A percentile compares a stretch with the other conserved stretches of the same genome.
Conservation (phyloP, 2,888 invertebrate genomes). For the Erannis defoliaria region DNA sequence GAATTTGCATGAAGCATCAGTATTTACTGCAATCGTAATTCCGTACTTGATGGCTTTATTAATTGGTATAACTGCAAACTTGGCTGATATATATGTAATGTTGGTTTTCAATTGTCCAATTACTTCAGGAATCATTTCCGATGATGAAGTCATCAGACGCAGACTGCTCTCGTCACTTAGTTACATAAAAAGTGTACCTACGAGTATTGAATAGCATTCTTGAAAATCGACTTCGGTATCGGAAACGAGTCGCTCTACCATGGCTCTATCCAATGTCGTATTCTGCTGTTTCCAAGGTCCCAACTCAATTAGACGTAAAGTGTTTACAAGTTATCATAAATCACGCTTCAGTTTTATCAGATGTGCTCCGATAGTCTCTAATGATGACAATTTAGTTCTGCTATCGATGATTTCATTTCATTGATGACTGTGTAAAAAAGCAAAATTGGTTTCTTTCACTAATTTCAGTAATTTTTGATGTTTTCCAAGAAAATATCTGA, state of each 20-base stretch:
- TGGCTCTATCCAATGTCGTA: background rate
- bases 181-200: constrained; percentile 14
- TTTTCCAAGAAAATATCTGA: no score
- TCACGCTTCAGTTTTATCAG: background rate
- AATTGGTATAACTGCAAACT: background rate
- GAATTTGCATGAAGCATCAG: background rate
- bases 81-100: background rate
- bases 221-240: background rate
- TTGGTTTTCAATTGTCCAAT: constrained; percentile 7
- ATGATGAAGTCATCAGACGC: constrained; percentile 19
- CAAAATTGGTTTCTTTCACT: background rate
- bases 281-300: background rate
- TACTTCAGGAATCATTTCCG: constrained; percentile 2
- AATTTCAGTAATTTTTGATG: no score
- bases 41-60: background rate
- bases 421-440: background rate
- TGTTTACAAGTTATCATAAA: background rate
- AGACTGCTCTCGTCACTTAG: constrained; percentile 6
- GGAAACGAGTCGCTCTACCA: constrained; percentile 5
- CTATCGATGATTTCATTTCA: background rate
- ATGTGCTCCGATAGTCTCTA: background rate
- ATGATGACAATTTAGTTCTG: background rate
- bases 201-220: constrained; percentile 4
- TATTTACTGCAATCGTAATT: background rate
- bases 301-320: background rate